Conservation (phyloP, 2,888 invertebrate species). For the Xiphydria camelus region DNA sequence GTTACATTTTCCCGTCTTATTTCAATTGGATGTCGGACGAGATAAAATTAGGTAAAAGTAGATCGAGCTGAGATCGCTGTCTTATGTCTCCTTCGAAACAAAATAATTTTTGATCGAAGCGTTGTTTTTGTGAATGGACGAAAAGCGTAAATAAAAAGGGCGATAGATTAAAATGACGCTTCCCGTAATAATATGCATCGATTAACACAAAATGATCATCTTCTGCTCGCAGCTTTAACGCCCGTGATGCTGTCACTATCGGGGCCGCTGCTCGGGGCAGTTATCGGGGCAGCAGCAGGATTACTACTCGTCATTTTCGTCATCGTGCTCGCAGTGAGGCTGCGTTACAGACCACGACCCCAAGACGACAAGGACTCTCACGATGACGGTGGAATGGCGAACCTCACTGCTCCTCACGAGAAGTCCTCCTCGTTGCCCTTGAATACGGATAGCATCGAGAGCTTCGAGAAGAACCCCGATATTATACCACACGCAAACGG, state of each 20-base stretch:
- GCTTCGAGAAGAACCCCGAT: constrained; percentile 55
- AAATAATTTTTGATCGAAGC: too few species aligned
- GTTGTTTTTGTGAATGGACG: too few species aligned
- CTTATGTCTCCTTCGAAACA: too few species aligned
- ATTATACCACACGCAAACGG: constrained; percentile 54
- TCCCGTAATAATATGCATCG: too few species aligned
- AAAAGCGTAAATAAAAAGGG: too few species aligned
- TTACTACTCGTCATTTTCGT: constrained; percentile 52
- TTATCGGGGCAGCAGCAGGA: constrained; percentile 52
- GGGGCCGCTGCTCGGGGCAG: constrained; percentile 50
- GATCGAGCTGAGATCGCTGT: too few species aligned
- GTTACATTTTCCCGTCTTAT: too few species aligned
- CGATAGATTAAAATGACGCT: too few species aligned
- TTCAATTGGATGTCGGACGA: too few species aligned
- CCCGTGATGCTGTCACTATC: constrained; percentile 52
- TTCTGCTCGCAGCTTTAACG: constrained; percentile 42
- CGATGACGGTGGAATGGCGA: constrained; percentile 51
- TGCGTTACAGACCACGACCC: constrained; percentile 45
- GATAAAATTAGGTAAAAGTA: too few species aligned
- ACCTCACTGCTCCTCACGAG: constrained; percentile 44
- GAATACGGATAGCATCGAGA: constrained; percentile 50
- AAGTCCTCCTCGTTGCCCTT: constrained; percentile 49
- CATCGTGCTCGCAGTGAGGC: constrained; percentile 47
- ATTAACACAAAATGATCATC: constrained; percentile 9
- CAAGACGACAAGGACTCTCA: constrained; percentile 49